Evolutionary conservation across 2,113 vertebrate genomes (phyloP).

Genomic region (Oxyruncus cristatus): DNA sequence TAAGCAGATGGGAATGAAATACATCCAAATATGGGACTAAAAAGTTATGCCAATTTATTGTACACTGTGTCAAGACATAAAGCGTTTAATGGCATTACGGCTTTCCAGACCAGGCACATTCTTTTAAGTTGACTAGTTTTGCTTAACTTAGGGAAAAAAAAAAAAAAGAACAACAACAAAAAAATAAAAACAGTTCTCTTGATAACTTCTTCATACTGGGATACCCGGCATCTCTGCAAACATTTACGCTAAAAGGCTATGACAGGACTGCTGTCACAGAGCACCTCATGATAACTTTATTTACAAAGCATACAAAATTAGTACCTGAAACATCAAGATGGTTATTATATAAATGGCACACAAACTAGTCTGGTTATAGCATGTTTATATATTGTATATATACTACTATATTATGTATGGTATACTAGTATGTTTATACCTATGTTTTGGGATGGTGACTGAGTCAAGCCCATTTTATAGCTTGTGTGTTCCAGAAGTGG

Average conservation of each 20-base stretch:
- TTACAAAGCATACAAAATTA: background rate
- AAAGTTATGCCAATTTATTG: conserved; percentile 12
- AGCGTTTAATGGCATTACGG: background rate
- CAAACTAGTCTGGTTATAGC: background rate
- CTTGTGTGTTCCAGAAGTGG: background rate
- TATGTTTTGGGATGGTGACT: background rate
- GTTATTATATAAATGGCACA: background rate
- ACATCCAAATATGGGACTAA: background rate
- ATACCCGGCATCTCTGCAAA: background rate
- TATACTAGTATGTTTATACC: background rate
- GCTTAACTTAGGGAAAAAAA: fast-evolving
- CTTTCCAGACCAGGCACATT: background rate
- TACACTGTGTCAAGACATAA: background rate
- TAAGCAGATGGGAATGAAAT: conserved; percentile 42
- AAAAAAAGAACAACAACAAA: background rate
- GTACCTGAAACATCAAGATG: background rate
- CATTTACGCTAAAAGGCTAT: background rate
- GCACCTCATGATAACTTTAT: background rate
- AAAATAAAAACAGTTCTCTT: background rate
- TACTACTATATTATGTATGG: too few species aligned
- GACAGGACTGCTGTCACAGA: background rate
- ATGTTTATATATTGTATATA: too few species aligned
- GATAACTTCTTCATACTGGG: background rate
- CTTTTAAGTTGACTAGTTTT: background rate
- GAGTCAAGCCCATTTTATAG: background rate